A percentile compares a stretch with the other conserved stretches of the same genome.
phyloP scores from a whole-genome alignment of 2,113 vertebrate genomes.

The Heptranchias perlo region DNA sequence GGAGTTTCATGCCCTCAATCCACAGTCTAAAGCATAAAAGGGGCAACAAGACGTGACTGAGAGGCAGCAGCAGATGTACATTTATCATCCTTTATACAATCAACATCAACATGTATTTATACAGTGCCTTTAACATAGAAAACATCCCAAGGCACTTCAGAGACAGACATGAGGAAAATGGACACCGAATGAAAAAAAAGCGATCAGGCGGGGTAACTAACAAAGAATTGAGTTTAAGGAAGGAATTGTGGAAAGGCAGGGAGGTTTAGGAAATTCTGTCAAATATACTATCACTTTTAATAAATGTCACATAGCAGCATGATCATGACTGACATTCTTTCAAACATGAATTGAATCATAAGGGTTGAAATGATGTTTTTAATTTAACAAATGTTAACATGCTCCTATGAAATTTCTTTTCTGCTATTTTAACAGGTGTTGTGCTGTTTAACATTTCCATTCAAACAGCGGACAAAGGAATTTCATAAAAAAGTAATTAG shows the following conservation, averaged over 20 bases:
- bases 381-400: background rate
- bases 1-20: background rate
- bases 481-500: background rate
- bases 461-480: background rate
- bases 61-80: background rate
- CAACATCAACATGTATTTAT: background rate
- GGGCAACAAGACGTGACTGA: background rate
- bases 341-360: background rate
- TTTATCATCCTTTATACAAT: background rate
- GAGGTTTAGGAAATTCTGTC: background rate
- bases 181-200: background rate
- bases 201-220: background rate
- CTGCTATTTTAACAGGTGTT: constrained; percentile 10
- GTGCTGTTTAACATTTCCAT: background rate
- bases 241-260: background rate
- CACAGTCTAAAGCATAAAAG: background rate
- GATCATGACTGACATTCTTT: background rate
- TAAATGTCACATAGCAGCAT: background rate
- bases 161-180: background rate
- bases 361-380: background rate
- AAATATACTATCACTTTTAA: background rate
- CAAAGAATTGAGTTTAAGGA: background rate
- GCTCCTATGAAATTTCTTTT: background rate
- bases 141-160: background rate
- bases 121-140: background rate